Evolutionary conservation across 2,797 vertebrate species (phyloP), one percentile per base, ranked within the genome.

Genomic region (Acipenser oxyrinchus): DNA sequence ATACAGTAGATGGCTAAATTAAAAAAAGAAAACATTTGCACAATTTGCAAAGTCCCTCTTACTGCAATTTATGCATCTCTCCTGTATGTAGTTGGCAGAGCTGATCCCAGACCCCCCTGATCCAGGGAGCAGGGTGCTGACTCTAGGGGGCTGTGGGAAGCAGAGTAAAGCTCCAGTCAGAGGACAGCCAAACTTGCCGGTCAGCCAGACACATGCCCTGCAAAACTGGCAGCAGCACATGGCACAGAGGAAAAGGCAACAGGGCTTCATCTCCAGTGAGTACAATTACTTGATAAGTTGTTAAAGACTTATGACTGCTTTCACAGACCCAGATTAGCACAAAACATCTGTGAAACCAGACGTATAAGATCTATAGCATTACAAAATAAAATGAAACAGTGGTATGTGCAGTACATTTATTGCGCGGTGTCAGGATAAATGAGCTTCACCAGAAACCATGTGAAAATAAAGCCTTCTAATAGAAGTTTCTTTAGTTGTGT

Each of bases 181-280:
- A 63, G 68, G 48, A 51, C 78, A 81, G 72, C 64, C 58, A 37
- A 61, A 52, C 51, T 68, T 66, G 53, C 49, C 3, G 66, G 74
- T 18, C 66, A 65, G 37, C 37, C 87, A 92, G 74, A 79, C 84
- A 68, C 89, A 83, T 67, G 93, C 93, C 66, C 86, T 97, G 60
- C 81, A 81, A 69, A 88, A 93, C 70, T 98, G 95, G 96, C 64
- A 77, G 12, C 72, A 49, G 69, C 85, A 93, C 67, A 82, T 95
- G 79, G 68, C 62, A 48, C 79, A 86, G 75, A 76, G 92, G 69
- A 89, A 79, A 71, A 82, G 66, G 57, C 93, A 94, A 79, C 91
- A 93, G 80, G 77, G 80, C 37, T 12, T 81, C 9, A 83, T 97
- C 69, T 89, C 92, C 7, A 78, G 95, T 96, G 72, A 90, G 89